Percentiles rank a stretch among this genome's conserved stretches.
Evolutionary conservation across 2,797 vertebrate genomes (phyloP).

Genomic region (Fistularia commersonii): DNA sequence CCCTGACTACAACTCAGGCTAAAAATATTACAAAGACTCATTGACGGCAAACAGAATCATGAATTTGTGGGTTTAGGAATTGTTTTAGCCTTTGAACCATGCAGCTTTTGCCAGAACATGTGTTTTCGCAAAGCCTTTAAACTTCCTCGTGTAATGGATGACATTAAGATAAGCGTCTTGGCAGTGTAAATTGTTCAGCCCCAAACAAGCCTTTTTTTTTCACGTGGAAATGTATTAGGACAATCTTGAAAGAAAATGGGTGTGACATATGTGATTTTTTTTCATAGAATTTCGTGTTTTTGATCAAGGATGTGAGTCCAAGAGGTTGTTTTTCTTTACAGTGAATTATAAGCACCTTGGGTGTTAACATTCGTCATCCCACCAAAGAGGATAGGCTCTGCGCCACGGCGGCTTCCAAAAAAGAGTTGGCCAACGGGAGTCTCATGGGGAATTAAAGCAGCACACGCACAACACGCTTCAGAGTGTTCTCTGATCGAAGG

Average conservation of each 20-base stretch:
- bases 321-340: too few species aligned
- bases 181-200: constrained; percentile 32
- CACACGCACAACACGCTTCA: background rate
- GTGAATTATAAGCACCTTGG: background rate
- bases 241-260: too few species aligned
- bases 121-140: constrained; percentile 23
- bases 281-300: too few species aligned
- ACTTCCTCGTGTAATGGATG: constrained; percentile 26
- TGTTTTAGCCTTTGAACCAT: constrained; percentile 15
- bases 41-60: too few species aligned
- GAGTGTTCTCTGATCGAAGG: background rate
- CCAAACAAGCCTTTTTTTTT: constrained; percentile 15
- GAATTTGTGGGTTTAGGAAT: background rate
- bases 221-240: background rate
- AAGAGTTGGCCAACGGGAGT: constrained; percentile 9
- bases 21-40: too few species aligned
- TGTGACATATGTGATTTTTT: too few species aligned
- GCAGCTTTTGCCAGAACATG: constrained; percentile 4
- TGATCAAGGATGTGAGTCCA: too few species aligned
- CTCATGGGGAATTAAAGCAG: constrained; percentile 17
- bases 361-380: constrained; percentile 5
- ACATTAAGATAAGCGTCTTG: constrained; percentile 50
- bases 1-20: too few species aligned
- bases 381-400: background rate
- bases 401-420: constrained; percentile 5